Evolutionary conservation across 2,797 vertebrate species (phyloP), one percentile per base, ranked within the genome.

Genomic region (Crypturellus tataupa): DNA sequence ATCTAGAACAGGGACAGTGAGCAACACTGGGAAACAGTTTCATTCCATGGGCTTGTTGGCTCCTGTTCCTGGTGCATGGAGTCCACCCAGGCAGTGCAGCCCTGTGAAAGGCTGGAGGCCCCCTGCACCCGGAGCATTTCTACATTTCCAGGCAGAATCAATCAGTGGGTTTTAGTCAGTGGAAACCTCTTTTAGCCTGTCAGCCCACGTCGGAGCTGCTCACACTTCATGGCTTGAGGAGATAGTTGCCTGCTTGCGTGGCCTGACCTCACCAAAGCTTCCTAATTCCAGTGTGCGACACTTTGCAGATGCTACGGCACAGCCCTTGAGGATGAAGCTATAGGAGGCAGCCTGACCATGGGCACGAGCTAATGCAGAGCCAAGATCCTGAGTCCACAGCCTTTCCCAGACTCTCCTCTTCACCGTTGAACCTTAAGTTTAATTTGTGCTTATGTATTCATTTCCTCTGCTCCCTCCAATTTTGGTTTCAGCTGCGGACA

Each of bases 231-330:
- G 10, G 70, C 3, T 19, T 8, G 29, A 9, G 56, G 51, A 76
- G 51, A 55, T 47, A 63, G 56, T 63, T 4, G 12, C 40, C 24
- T 69, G 25, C 13, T 62, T n/a, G 42, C 51, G 29, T 39, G 71
- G 42, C 24, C 40, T 0, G 0, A 47, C 55, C 16, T 55, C 24
- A 13, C 79, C 25, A 46, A 72, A 78, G 56, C 19, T 37, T 94
- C 78, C 44, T 5, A 6, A 24, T 25, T 5, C 63, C 3, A 21
- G 0, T 10, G 6, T 11, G 0, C 16, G 56, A 40, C 55, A 12
- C n/a, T 46, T 64, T 20, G 21, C 2, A 10, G 72, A 67, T 71
- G 76, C 80, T 71, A 42, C 42, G 10, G 42, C 31, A 37, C 9
- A 19, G 24, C 24, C 33, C 67, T 51, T 37, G 25, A 19, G 24